Conservation (phyloP, 1,140 invertebrate species). For the Trichomalopsis sarcophagae region DNA sequence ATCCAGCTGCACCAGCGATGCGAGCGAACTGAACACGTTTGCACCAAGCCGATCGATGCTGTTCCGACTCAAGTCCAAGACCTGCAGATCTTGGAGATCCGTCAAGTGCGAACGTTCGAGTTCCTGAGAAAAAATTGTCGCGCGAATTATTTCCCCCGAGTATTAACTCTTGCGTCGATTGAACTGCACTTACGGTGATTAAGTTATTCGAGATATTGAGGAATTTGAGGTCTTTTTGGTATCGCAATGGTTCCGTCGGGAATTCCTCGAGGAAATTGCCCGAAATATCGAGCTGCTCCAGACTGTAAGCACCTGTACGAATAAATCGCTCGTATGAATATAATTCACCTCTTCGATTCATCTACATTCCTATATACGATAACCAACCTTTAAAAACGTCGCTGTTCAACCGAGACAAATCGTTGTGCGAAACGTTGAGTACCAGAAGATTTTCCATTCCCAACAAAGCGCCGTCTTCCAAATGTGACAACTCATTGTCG, state of each 20-base stretch:
- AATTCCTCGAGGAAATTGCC: constrained; percentile 90
- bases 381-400: constrained; percentile 83
- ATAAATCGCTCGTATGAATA: not conserved
- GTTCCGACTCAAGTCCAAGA: constrained; percentile 89
- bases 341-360: too few species aligned
- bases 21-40: constrained; percentile 86
- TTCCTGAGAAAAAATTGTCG: constrained; percentile 77
- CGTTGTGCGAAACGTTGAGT: constrained; percentile 85
- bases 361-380: too few species aligned
- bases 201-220: constrained; percentile 90
- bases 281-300: constrained; percentile 87
- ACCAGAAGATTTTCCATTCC: constrained; percentile 80
- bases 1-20: constrained; percentile 83
- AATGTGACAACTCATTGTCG: constrained; percentile 82
- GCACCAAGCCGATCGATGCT: constrained; percentile 86
- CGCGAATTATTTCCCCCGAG: too few species aligned
- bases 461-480: constrained; percentile 84
- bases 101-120: constrained; percentile 82
- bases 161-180: not conserved
- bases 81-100: constrained; percentile 80
- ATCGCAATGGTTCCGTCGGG: constrained; percentile 84
- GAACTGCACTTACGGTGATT: constrained; percentile 79
- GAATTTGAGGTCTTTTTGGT: constrained; percentile 80
- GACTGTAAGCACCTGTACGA: constrained; percentile 78
- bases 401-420: constrained; percentile 85